phyloP scores from a whole-genome alignment of 2,888 invertebrate genomes.

The Nomada ruficornis region DNA sequence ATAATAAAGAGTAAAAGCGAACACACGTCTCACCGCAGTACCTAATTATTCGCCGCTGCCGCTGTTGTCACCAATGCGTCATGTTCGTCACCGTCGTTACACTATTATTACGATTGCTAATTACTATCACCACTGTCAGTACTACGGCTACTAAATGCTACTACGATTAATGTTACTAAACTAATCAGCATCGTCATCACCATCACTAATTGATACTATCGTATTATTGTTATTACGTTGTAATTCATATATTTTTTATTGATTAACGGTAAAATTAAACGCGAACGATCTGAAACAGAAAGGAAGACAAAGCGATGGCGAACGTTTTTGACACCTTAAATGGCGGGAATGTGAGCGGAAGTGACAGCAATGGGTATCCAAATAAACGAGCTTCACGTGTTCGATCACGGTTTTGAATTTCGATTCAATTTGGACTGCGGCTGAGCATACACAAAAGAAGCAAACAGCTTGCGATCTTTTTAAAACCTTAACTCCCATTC shows the following conservation, averaged over 20 bases:
- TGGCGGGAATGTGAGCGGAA: neutral
- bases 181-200: slow-evolving; percentile 35
- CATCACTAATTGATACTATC: slow-evolving; percentile 14
- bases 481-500: slow-evolving; percentile 54
- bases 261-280: slow-evolving; percentile 16
- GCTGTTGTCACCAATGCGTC: slow-evolving; percentile 55
- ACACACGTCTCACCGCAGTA: slow-evolving; percentile 61
- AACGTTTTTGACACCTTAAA: slow-evolving; percentile 1
- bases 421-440: slow-evolving; percentile 27
- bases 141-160: slow-evolving; percentile 51
- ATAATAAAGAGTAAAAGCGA: slow-evolving; percentile 22
- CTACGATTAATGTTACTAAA: slow-evolving; percentile 45
- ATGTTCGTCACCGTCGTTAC: slow-evolving; percentile 49
- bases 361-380: neutral
- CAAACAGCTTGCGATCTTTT: slow-evolving; percentile 36
- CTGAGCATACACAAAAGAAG: slow-evolving; percentile 20
- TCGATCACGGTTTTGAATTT: slow-evolving; percentile 22
- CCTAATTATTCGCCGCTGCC: slow-evolving; percentile 52
- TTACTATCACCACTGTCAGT: slow-evolving; percentile 46
- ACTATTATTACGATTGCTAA: slow-evolving; percentile 54
- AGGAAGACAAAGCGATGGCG: slow-evolving; percentile 1
- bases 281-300: slow-evolving; percentile 29
- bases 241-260: slow-evolving; percentile 2
- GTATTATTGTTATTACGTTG: slow-evolving; percentile 6
- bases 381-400: slow-evolving; percentile 9